Conservation (phyloP, 2,113 vertebrate species). For the Cathartes aura region DNA sequence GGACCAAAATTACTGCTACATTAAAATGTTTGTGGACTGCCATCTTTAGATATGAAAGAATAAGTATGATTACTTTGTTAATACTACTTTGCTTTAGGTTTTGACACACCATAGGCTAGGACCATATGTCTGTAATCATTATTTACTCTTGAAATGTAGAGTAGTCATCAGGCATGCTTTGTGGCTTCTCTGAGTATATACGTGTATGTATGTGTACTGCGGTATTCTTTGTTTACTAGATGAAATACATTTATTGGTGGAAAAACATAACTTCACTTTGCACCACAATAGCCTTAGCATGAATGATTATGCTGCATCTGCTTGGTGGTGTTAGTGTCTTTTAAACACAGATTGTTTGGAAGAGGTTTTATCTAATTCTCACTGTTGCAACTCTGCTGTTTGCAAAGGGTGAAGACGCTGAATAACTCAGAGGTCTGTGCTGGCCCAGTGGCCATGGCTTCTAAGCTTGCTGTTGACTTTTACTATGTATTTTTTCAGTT, state of each 20-base stretch:
- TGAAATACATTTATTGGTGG: background rate
- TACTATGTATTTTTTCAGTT: background rate
- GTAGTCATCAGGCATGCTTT: background rate
- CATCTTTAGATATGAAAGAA: conserved; percentile 19
- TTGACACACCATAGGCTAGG: background rate
- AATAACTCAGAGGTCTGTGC: background rate
- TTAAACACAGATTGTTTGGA: background rate
- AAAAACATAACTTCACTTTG: background rate
- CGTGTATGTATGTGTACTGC: background rate
- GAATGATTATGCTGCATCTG: background rate
- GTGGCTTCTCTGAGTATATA: background rate
- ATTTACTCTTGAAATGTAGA: background rate
- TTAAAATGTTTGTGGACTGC: conserved; percentile 30
- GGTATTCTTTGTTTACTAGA: background rate
- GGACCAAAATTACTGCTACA: background rate
- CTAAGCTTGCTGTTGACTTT: background rate
- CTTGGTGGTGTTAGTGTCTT: background rate
- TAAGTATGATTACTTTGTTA: conserved; percentile 14
- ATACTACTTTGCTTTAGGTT: background rate
- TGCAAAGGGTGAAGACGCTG: background rate
- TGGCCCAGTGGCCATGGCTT: background rate
- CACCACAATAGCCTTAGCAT: background rate
- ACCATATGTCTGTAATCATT: background rate
- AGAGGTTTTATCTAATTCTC: background rate
- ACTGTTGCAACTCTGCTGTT: background rate